Evolutionary conservation across 2,113 vertebrate species (phyloP).

Genomic region (Garra rufa): DNA sequence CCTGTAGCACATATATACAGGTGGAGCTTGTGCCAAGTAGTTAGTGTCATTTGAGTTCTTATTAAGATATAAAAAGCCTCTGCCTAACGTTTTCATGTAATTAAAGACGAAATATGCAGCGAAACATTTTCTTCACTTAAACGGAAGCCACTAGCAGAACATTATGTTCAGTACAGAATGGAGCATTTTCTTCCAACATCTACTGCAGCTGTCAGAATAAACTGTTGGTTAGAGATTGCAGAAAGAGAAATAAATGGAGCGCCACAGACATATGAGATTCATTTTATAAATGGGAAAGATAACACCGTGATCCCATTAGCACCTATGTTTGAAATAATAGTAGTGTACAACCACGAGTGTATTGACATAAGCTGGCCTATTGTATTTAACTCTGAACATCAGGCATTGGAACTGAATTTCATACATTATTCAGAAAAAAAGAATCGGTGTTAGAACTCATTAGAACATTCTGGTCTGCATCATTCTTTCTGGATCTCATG

Average conservation of each 20-base stretch:
- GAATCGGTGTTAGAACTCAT: background rate
- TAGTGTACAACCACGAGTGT: background rate
- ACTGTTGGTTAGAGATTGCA: background rate
- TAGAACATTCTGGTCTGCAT: background rate
- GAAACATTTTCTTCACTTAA: background rate
- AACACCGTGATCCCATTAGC: background rate
- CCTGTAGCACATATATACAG: too few relatives aligned
- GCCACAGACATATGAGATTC: background rate
- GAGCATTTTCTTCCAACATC: background rate
- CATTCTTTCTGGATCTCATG: background rate
- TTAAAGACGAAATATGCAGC: background rate
- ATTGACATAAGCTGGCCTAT: background rate
- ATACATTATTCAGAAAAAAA: background rate
- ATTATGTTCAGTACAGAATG: conserved; percentile 2
- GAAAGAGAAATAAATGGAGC: background rate
- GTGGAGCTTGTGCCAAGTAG: too few relatives aligned
- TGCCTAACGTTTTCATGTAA: background rate
- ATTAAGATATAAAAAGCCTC: background rate
- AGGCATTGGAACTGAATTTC: background rate
- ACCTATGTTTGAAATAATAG: background rate
- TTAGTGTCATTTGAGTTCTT: background rate
- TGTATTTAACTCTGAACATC: background rate
- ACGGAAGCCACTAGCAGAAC: conserved; percentile 4
- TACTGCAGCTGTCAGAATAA: conserved; percentile 8
- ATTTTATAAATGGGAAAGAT: background rate